Conservation (phyloP, 2,797 vertebrate species). For the Pseudomugil gertrudae region DNA sequence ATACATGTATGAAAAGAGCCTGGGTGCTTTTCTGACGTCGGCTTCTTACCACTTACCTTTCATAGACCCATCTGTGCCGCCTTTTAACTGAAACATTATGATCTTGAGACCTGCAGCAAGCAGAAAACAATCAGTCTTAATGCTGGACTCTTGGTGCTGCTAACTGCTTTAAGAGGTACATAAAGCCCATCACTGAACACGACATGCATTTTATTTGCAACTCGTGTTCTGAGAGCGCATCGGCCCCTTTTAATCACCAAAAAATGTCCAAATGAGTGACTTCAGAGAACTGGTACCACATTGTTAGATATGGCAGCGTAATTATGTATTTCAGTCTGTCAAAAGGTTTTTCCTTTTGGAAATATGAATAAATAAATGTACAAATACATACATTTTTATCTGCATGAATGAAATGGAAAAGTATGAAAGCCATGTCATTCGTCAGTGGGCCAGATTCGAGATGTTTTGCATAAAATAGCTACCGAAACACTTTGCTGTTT, state of each 20-base stretch:
- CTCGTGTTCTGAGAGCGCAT: constrained; percentile 13
- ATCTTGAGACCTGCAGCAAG: constrained; percentile 11
- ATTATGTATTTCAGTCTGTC: not conserved
- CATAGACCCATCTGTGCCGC: constrained; percentile 14
- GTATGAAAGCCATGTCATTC: not conserved
- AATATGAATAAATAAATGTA: not conserved
- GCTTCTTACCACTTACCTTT: constrained; percentile 26
- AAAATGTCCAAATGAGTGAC: not conserved
- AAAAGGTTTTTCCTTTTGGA: not conserved
- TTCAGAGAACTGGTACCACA: not conserved
- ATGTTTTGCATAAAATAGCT: not conserved
- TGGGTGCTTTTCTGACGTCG: not conserved
- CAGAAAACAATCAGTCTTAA: not conserved
- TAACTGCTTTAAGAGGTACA: constrained; percentile 3
- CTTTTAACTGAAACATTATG: constrained; percentile 10
- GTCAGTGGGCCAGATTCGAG: not conserved
- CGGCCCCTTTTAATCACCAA: not conserved
- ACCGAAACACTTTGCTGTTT: not conserved
- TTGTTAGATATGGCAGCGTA: not conserved
- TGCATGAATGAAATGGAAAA: not conserved
- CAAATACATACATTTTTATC: not conserved
- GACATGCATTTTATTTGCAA: not conserved
- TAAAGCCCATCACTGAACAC: constrained; percentile 1
- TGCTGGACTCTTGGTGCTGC: constrained; percentile 8
- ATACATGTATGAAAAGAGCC: not conserved